Conservation (phyloP, 2,888 invertebrate species). For the Pyrochroa serraticornis region DNA sequence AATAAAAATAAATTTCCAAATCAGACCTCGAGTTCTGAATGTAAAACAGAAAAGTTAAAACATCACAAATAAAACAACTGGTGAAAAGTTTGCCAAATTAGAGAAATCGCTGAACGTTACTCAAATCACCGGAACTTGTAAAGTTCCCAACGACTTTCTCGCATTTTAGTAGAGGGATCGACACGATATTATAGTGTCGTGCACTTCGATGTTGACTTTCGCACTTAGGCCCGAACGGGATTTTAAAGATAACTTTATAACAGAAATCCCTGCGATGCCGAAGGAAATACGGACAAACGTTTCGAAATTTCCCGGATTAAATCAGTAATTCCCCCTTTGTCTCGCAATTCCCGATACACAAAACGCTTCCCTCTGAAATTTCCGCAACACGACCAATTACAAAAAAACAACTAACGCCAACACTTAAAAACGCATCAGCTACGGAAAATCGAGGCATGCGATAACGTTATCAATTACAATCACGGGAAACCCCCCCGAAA, state of each 20-base stretch:
- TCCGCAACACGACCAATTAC: background rate
- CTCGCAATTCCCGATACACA: background rate
- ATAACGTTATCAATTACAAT: slow-evolving; percentile 2
- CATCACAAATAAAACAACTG: slow-evolving; percentile 40
- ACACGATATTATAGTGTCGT: slow-evolving; percentile 25
- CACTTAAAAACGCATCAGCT: slow-evolving; percentile 4
- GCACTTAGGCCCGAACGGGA: slow-evolving; percentile 18
- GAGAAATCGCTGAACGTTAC: slow-evolving; percentile 48
- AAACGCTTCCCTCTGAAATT: background rate
- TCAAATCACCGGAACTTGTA: slow-evolving; percentile 47
- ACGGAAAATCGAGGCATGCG: background rate
- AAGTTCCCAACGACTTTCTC: slow-evolving; percentile 38
- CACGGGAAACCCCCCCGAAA: background rate
- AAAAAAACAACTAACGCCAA: background rate
- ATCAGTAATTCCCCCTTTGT: slow-evolving; percentile 6
- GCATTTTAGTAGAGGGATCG: slow-evolving; percentile 29
- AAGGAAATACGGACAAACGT: slow-evolving; percentile 8
- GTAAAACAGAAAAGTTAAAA: slow-evolving; percentile 37
- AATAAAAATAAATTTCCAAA: slow-evolving; percentile 31
- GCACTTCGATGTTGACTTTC: slow-evolving; percentile 9
- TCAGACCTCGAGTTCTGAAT: slow-evolving; percentile 30
- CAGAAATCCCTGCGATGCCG: slow-evolving; percentile 1
- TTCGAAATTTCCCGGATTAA: slow-evolving; percentile 19
- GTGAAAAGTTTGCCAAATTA: slow-evolving; percentile 47
- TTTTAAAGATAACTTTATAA: slow-evolving; percentile 27